Percentiles rank a stretch among this genome's conserved stretches.
These are phyloP conservation scores for Polypterus senegalus DNA, from an alignment of 2,113 vertebrate species.

Conservation along the genomic window DNA sequence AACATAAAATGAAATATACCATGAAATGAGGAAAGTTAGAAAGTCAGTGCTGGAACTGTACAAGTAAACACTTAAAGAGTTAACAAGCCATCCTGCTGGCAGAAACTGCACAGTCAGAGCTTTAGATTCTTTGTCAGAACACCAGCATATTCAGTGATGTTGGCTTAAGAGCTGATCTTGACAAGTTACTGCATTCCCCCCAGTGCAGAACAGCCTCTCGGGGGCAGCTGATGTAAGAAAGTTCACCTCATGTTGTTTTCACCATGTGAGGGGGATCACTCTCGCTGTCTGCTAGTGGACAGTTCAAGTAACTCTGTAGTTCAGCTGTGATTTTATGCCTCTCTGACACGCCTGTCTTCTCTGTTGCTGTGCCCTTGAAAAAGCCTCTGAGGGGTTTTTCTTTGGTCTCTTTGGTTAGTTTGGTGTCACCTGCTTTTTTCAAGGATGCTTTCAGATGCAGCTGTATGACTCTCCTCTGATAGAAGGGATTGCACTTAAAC, in stretches of 20 bases:
- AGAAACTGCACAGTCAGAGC: no score
- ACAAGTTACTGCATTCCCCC: slow-evolving; percentile 6
- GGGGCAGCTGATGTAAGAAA: slow-evolving; percentile 4
- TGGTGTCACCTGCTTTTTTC: slow-evolving; percentile 4
- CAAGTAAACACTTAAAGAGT: no score
- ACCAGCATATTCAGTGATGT: slow-evolving; percentile 7
- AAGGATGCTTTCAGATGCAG: neutral
- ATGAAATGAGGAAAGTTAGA: no score
- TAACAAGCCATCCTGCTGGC: no score
- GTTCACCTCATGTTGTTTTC: neutral
- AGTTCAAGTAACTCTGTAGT: no score
- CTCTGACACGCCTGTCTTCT: no score
- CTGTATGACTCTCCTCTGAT: neutral
- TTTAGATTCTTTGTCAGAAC: no score
- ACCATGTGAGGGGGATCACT: no score
- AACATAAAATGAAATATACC: no score
- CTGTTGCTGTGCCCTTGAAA: slow-evolving; percentile 7
- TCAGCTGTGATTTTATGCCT: no score
- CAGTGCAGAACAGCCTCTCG: slow-evolving; percentile 7
- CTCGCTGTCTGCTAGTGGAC: no score
- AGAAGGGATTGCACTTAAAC: slow-evolving; percentile 7
- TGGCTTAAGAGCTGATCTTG: slow-evolving; percentile 9
- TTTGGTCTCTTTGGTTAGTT: slow-evolving; percentile 1
- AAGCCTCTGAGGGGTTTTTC: slow-evolving; percentile 12
- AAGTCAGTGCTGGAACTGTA: no score